phyloP scores from a whole-genome alignment of 2,888 invertebrate genomes.

The Caenorhabditis sp. region DNA sequence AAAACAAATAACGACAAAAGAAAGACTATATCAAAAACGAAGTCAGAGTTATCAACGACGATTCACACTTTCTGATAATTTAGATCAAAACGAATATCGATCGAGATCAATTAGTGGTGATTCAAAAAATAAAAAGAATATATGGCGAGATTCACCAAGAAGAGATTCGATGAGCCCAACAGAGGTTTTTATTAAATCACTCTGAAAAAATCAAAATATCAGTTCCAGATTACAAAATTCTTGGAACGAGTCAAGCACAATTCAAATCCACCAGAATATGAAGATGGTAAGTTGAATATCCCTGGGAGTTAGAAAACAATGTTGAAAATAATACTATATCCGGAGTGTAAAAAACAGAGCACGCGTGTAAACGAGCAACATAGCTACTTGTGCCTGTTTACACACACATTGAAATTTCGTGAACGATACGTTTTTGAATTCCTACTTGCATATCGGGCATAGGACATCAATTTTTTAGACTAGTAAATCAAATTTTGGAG shows the following conservation, averaged over 20 bases:
- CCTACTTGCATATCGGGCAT: no score
- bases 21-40: constrained; percentile 29
- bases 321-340: no score
- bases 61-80: constrained; percentile 12
- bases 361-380: no score
- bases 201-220: background rate
- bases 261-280: constrained; percentile 25
- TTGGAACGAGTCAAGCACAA: constrained; percentile 11
- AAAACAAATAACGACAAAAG: constrained; percentile 13
- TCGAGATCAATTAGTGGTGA: constrained; percentile 29
- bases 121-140: constrained; percentile 24
- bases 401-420: no score
- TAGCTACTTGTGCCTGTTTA: no score
- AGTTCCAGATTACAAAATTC: background rate
- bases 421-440: no score
- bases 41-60: constrained; percentile 38
- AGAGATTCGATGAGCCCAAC: constrained; percentile 11
- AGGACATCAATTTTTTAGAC: no score
- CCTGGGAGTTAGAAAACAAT: no score
- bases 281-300: background rate
- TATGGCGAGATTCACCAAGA: constrained; percentile 16
- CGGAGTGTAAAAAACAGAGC: no score
- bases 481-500: no score
- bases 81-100: constrained; percentile 17
- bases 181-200: background rate